These are phyloP conservation scores for Eristalis pertinax DNA, from an alignment of 2,888 invertebrate genomes.

Conservation along the genomic window DNA sequence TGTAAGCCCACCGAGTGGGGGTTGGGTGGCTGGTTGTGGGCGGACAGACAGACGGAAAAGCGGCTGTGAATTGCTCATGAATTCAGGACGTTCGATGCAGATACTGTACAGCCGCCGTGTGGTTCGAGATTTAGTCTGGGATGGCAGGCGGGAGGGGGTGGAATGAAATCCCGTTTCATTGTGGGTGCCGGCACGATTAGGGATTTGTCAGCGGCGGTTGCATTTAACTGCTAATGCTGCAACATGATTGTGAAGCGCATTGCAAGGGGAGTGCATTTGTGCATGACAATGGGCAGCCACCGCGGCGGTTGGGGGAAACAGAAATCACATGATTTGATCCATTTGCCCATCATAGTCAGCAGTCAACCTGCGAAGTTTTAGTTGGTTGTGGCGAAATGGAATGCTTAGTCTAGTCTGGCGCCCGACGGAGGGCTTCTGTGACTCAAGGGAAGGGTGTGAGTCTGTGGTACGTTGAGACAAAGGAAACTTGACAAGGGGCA, in stretches of 20 bases:
- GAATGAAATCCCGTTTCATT: slow-evolving; percentile 45
- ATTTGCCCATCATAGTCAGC: too few relatives aligned
- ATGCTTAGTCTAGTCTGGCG: neutral
- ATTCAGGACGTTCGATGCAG: slow-evolving; percentile 53
- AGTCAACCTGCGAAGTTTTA: too few relatives aligned
- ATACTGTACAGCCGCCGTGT: slow-evolving; percentile 33
- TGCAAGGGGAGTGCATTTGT: neutral
- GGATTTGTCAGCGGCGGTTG: slow-evolving; percentile 51
- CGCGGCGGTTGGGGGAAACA: neutral
- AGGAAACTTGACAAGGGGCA: too few relatives aligned
- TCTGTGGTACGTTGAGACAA: too few relatives aligned
- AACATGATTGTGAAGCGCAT: slow-evolving; percentile 41
- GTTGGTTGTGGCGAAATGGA: neutral
- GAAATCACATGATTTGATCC: neutral
- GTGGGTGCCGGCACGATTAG: slow-evolving; percentile 59
- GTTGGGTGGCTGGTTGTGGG: slow-evolving; percentile 21
- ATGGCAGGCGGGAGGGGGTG: neutral
- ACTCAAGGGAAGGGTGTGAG: too few relatives aligned
- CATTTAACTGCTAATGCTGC: slow-evolving; percentile 70
- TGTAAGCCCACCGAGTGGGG: slow-evolving; percentile 62
- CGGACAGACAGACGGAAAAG: slow-evolving; percentile 59
- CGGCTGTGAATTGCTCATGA: slow-evolving; percentile 47
- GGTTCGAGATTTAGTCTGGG: too few relatives aligned
- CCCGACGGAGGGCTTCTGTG: neutral
- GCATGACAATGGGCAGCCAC: neutral